These are phyloP conservation scores for Stichodactyla mertensii DNA, from an alignment of 64 coral and sea anemone species.

Conservation along the genomic window DNA sequence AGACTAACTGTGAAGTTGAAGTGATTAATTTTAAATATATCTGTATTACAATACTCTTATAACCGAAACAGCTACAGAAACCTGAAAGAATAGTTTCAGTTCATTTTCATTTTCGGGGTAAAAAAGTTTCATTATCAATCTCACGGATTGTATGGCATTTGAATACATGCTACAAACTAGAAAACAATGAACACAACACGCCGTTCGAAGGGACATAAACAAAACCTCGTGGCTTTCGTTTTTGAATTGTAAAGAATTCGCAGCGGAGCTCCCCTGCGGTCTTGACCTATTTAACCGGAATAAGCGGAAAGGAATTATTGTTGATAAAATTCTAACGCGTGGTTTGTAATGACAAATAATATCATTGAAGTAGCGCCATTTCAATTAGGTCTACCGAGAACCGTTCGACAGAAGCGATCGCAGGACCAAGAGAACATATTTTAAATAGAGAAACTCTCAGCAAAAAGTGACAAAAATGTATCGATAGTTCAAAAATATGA, in stretches of 20 bases:
- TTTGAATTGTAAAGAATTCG: not conserved
- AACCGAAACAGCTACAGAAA: slow-evolving; percentile 10
- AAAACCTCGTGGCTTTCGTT: slow-evolving; percentile 1
- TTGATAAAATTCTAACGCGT: not conserved
- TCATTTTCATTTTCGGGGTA: not conserved
- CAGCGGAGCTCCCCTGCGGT: not conserved
- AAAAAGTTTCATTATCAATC: not conserved
- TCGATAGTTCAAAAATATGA: not conserved
- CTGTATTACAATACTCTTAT: not conserved
- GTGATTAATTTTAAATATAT: not conserved
- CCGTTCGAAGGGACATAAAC: not conserved
- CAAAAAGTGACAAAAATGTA: not conserved
- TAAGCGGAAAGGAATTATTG: not conserved
- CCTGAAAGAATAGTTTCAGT: not conserved
- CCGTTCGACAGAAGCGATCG: not conserved
- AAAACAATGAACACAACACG: not conserved
- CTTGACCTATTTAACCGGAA: not conserved
- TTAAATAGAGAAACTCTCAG: not conserved
- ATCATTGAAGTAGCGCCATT: not conserved
- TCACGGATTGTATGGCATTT: not conserved
- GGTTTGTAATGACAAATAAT: not conserved
- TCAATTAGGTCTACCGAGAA: not conserved
- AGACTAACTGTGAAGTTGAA: too few relatives aligned
- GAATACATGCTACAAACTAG: not conserved
- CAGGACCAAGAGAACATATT: not conserved